Evolutionary conservation across 2,113 vertebrate genomes (phyloP), one percentile per base, ranked within the genome.

Genomic region (Hydropotes inermis): DNA sequence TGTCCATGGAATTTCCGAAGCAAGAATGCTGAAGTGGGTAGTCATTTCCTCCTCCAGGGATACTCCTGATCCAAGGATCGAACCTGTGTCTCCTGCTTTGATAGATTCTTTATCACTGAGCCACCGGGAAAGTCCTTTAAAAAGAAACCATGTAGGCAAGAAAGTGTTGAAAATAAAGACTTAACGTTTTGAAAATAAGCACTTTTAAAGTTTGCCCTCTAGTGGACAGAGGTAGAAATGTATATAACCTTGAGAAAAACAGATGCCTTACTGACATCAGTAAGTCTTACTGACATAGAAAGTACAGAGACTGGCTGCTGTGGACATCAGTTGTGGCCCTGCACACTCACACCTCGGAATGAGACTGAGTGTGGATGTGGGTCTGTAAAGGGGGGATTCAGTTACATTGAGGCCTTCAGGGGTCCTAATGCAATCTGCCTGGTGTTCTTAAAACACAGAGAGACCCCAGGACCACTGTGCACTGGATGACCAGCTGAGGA

Each of bases 171-270:
- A 90, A 55, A 82, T 83, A 30, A 81, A 60, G 79, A 28, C 12
- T 79, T 79, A 13, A 10, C 5, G 23, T 70, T 78, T 94, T 47
- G 19, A 1, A 30, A 93, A 28, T 11, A 54, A 81, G 58, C 60
- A 25, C 74, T 91, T 94, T 94, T 13, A 39, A 86, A 60, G 39
- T 94, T 70, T 97, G 76, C 96, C 94, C 88, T 96, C 96, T 97
- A 21, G 90, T 94, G 97, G 98, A 94, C 30, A 94, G 36, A 94
- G 19, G n/a, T 91, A 67, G 87, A 97, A 97, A 30, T 43, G 43
- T 92, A 93, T 2, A 5, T 3, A n/a, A 6, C 14, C 54, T 96
- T 61, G 12, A 87, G 47, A 17, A 43, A 83, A 47, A 1, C 0
- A 0, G 36, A 43, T 1, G 54, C 1, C n/a, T 25, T 45, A 43